These are phyloP conservation scores for Cancer borealis DNA, from an alignment of 2,888 invertebrate genomes.

Conservation along the genomic window DNA sequence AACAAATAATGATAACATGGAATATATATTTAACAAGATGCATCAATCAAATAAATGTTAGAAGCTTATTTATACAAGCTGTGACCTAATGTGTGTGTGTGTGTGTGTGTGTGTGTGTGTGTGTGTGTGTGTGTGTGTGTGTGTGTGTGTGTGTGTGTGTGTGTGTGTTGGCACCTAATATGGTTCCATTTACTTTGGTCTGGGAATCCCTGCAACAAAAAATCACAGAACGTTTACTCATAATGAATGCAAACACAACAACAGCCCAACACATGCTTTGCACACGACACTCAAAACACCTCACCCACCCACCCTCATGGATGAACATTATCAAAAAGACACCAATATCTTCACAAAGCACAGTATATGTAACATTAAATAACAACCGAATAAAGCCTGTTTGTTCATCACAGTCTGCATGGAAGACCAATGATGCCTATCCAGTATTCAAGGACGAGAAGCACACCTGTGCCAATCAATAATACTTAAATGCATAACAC, in stretches of 20 bases:
- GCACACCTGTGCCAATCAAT: not conserved
- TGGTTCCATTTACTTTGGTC: not conserved
- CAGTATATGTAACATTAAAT: not conserved
- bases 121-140: too few relatives aligned
- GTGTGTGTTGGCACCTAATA: not conserved
- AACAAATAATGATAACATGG: not conserved
- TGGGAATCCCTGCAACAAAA: not conserved
- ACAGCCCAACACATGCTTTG: not conserved
- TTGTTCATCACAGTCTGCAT: not conserved
- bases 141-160: not conserved
- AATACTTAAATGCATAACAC: not conserved
- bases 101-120: too few relatives aligned
- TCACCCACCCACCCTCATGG: not conserved
- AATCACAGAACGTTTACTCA: not conserved
- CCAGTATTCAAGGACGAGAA: not conserved
- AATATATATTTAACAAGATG: not conserved
- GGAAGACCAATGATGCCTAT: not conserved
- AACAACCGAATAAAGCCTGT: not conserved
- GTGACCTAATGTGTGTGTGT: too few relatives aligned
- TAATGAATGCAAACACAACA: not conserved
- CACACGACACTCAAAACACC: not conserved
- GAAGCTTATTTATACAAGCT: not conserved
- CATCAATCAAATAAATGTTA: not conserved
- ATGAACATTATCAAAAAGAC: slow-evolving; percentile 7
- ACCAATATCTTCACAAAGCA: not conserved